Conservation (phyloP, 2,113 vertebrate species). For the Spea multiplicata region DNA sequence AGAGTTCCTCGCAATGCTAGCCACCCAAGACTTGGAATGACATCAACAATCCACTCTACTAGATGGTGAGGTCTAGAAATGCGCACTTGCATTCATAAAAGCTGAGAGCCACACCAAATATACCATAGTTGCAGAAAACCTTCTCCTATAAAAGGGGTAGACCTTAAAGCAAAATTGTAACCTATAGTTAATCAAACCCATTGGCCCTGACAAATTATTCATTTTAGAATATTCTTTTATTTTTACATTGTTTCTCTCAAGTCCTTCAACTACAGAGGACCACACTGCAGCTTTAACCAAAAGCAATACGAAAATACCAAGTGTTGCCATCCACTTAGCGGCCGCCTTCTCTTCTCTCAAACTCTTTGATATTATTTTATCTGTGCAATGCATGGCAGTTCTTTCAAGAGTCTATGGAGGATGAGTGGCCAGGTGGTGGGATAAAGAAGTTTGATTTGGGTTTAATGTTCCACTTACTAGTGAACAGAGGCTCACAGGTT, state of each 20-base stretch:
- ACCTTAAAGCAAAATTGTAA: not conserved
- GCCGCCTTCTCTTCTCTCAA: not conserved
- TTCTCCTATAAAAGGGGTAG: not conserved
- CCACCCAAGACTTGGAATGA: conserved; percentile 1
- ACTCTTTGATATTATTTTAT: not conserved
- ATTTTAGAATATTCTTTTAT: not conserved
- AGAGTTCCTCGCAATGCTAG: conserved; percentile 1
- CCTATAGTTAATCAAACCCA: not conserved
- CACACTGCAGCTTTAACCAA: not conserved
- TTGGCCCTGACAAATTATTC: not conserved
- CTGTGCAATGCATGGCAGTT: conserved; percentile 4
- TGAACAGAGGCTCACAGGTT: not conserved
- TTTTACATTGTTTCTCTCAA: not conserved
- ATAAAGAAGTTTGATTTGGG: not conserved
- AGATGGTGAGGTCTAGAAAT: conserved; percentile 11
- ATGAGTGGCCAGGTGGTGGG: not conserved
- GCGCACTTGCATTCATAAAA: conserved; percentile 3
- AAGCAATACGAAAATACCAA: not conserved
- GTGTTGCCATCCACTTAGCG: not conserved
- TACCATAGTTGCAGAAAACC: not conserved
- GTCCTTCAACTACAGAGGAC: not conserved
- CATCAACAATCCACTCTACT: not conserved
- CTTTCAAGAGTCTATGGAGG: not conserved
- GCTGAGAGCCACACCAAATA: conserved; percentile 5
- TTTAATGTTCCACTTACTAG: not conserved